Percentiles rank a stretch among this genome's conserved stretches.
Conservation (phyloP, 1,140 invertebrate genomes). For the Lineus longissimus region DNA sequence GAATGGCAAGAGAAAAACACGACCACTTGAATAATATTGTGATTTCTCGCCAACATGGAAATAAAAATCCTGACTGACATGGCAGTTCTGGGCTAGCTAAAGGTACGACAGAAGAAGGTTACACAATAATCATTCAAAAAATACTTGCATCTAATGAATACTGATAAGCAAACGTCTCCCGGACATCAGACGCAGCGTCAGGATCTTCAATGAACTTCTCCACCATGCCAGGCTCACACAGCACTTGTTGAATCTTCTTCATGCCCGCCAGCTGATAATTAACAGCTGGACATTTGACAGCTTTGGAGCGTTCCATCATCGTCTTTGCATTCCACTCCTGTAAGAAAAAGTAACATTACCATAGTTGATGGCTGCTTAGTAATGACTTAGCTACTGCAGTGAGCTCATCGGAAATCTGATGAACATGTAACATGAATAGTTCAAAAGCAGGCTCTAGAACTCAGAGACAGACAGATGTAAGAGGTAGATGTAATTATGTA, state of each 20-base stretch:
- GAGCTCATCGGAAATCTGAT: no score
- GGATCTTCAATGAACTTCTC: slow-evolving; percentile 66
- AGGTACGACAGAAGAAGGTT: not conserved
- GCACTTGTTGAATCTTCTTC: slow-evolving; percentile 75
- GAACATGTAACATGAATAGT: no score
- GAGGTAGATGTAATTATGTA: no score
- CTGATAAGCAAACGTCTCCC: slow-evolving; percentile 82
- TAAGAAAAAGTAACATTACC: no score
- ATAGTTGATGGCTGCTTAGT: no score
- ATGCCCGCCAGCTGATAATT: slow-evolving; percentile 66
- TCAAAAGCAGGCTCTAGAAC: no score
- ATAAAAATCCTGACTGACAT: no score
- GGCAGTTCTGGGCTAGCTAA: no score
- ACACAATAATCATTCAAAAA: not conserved
- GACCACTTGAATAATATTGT: no score
- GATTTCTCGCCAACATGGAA: no score
- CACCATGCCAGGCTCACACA: slow-evolving; percentile 69
- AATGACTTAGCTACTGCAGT: no score
- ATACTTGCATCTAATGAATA: slow-evolving; percentile 73
- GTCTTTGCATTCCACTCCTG: slow-evolving; percentile 85
- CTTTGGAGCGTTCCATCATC: slow-evolving; percentile 77
- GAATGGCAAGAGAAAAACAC: slow-evolving; percentile 4
- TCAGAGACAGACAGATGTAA: no score
- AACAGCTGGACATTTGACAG: slow-evolving; percentile 95
- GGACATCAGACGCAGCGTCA: slow-evolving; percentile 60